These are phyloP conservation scores for Lepisosteus oculatus DNA, from an alignment of 2,113 vertebrate species.

Conservation along the genomic window DNA sequence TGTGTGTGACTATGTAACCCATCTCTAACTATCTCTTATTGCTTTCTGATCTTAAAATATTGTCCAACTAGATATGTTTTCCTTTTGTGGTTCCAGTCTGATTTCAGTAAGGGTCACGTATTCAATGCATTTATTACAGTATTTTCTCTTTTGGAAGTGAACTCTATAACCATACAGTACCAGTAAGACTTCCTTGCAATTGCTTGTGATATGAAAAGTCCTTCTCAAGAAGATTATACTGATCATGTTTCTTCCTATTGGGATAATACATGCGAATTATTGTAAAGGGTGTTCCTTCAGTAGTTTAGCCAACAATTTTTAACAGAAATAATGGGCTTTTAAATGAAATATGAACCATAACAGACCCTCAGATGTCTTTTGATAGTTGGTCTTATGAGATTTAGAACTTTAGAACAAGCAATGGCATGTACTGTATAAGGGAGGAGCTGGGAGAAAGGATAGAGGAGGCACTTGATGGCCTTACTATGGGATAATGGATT, in stretches of 20 bases:
- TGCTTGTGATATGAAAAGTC: too few species aligned
- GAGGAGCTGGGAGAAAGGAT: conserved; percentile 48
- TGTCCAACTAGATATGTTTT: conserved; percentile 1
- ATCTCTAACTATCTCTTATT: too few species aligned
- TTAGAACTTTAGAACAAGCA: conserved; percentile 12
- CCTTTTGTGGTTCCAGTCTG: not conserved
- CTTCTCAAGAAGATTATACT: too few species aligned
- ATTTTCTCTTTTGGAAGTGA: too few species aligned
- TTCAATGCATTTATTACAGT: too few species aligned
- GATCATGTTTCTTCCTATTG: conserved; percentile 52
- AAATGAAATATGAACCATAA: conserved; percentile 58
- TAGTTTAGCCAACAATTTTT: conserved; percentile 67
- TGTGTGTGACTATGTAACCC: not conserved
- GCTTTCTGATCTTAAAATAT: not conserved
- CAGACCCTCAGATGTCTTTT: conserved; percentile 53
- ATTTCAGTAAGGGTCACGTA: not conserved
- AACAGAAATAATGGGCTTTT: conserved; percentile 63
- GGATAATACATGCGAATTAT: conserved; percentile 69
- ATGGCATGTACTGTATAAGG: conserved; percentile 37
- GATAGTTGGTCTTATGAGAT: conserved; percentile 30
- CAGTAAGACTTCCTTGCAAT: too few species aligned
- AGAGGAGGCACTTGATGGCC: conserved; percentile 31
- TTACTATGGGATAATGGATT: conserved; percentile 50
- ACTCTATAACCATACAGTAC: too few species aligned
- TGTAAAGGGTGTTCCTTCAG: conserved; percentile 67